Percentiles rank a stretch among this genome's conserved stretches.
These are phyloP conservation scores for Bubo bubo DNA, from an alignment of 2,113 vertebrate genomes.

Conservation along the genomic window DNA sequence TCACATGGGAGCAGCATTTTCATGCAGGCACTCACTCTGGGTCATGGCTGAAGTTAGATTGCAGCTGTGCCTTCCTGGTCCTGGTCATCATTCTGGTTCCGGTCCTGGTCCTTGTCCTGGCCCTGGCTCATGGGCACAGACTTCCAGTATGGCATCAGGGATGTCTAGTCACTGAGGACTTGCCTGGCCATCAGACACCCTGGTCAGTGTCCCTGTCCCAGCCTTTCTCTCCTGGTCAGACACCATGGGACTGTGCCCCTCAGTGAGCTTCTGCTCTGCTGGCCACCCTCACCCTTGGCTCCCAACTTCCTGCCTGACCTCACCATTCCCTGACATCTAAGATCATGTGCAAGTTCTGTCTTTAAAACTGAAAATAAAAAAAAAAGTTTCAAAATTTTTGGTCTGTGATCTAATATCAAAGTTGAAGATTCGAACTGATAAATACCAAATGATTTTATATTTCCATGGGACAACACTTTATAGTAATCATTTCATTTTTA, in stretches of 20 bases:
- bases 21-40: not conserved
- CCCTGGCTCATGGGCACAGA: rapidly evolving
- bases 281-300: not conserved
- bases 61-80: not conserved
- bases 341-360: not conserved
- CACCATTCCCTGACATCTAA: not conserved
- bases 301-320: not conserved
- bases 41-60: not conserved
- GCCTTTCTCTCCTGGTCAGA: not conserved
- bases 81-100: not conserved
- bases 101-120: not conserved
- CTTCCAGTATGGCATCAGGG: rapidly evolving
- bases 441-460: not conserved
- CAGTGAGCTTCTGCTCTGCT: not conserved
- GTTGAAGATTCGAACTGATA: not conserved
- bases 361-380: not conserved
- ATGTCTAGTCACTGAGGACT: not conserved
- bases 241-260: not conserved
- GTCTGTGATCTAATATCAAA: not conserved
- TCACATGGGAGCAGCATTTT: not conserved
- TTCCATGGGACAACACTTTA: not conserved
- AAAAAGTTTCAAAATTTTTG: not conserved
- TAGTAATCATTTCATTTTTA: not conserved
- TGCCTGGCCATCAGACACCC: not conserved
- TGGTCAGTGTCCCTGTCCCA: rapidly evolving